phyloP scores from a whole-genome alignment of 2,888 invertebrate species.

The Ophraella communa region DNA sequence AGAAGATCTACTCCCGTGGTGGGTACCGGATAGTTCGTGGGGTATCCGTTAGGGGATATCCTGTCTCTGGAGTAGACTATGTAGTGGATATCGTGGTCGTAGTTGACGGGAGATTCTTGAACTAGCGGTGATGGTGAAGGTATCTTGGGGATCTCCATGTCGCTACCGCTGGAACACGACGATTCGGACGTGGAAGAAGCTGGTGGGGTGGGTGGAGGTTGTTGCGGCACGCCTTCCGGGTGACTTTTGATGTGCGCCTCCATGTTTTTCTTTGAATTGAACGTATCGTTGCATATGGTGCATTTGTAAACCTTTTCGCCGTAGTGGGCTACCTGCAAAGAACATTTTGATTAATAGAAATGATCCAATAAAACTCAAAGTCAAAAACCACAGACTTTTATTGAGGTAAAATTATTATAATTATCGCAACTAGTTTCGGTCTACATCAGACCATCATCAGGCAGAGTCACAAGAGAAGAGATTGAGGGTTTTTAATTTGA shows the following conservation, averaged over 20 bases:
- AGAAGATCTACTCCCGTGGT: constrained; percentile 56
- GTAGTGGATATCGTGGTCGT: constrained; percentile 53
- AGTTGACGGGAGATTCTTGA: constrained; percentile 44
- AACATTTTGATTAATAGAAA: no score
- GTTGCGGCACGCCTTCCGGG: constrained; percentile 66
- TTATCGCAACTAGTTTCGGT: no score
- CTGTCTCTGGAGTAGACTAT: constrained; percentile 51
- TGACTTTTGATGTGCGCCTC: constrained; percentile 86
- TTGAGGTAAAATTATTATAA: no score
- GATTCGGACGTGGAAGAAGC: constrained; percentile 41
- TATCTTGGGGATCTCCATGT: constrained; percentile 61
- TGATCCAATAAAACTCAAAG: no score
- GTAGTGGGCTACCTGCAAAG: constrained; percentile 85
- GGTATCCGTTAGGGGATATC: constrained; percentile 44
- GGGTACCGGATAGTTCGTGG: constrained; percentile 41
- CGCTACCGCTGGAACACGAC: constrained; percentile 53
- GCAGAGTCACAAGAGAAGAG: no score
- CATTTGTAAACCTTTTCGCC: constrained; percentile 93
- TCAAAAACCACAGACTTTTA: no score
- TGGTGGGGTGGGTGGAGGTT: constrained; percentile 53
- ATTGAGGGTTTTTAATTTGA: no score
- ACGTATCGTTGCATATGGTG: constrained; percentile 89
- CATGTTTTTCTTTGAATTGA: constrained; percentile 90
- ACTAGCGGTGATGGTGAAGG: constrained; percentile 43
- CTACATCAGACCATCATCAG: no score